Base-by-base conservation (phyloP, 2,113 vertebrate genomes). In the Ptychochromis oligacanthus region DNA sequence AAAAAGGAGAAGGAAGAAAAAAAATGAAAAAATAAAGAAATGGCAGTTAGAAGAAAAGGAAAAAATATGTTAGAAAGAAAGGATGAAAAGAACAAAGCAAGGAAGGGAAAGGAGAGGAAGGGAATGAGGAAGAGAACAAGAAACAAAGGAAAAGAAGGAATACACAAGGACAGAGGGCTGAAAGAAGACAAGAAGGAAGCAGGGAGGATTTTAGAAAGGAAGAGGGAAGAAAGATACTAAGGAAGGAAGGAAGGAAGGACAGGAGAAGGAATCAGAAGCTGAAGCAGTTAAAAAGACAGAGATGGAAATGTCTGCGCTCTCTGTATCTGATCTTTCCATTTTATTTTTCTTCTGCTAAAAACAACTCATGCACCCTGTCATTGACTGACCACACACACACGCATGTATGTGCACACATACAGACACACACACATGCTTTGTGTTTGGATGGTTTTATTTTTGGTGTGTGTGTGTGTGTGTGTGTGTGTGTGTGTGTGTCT, bases 331-430 rank as follows among this genome's bases (percentile, higher is more conserved):
- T 90, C 83, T 84, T 90, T 90, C 86, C 88, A 84, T 88, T 91
- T 93, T 81, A 84, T 84, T 91, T 91, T 92, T 85, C 65, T 86
- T 81, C 67, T 61, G 67, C 91, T 92, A 92, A 93, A 93, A 92
- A 83, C 15, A 59, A 79, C 85, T 83, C 64, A 2, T 80, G 31
- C 79, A 92, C 91, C 91, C 93, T 91, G 84, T 94, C 86, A 93
- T 93, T 94, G 91, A 75, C 87, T 87, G 82, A 93, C 93, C 93
- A 88, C 92, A 92, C 40, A 60, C 46, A 61, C 49, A 52, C 49
- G 62, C 64, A 54, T 40, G 36, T 22, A 31, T 17, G 20, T 26
- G 61, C 14, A 36, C 15, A 14, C 79, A 20, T 20, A 15, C 54
- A 78, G 75, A 54, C 67, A 74, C 75, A 57, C 64, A 75, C 82